These are phyloP conservation scores for Nyctalus aviator DNA, from an alignment of 2,797 vertebrate genomes.

Conservation along the genomic window DNA sequence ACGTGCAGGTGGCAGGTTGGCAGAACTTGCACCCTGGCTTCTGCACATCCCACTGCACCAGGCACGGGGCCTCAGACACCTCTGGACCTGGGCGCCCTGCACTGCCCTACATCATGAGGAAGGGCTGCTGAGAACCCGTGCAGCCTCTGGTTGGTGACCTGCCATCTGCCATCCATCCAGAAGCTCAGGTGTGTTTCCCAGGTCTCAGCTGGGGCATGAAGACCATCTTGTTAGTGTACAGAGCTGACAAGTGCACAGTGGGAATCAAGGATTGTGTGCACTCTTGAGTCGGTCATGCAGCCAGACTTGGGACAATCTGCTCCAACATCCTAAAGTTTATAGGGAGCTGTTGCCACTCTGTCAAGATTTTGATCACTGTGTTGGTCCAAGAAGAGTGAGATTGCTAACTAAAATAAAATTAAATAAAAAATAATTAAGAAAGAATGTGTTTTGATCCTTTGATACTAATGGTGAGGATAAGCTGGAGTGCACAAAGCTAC, in stretches of 20 bases:
- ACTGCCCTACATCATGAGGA: not conserved
- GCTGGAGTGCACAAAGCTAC: not conserved
- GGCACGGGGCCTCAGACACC: not conserved
- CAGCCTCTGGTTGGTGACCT: not conserved
- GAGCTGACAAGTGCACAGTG: not conserved
- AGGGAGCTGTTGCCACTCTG: not conserved
- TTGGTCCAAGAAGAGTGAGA: not conserved
- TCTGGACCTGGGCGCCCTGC: not conserved
- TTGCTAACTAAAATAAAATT: not conserved
- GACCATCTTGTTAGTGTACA: not conserved
- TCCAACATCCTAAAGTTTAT: not conserved
- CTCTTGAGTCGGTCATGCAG: not conserved
- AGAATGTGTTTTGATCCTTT: not conserved
- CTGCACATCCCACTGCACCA: not conserved
- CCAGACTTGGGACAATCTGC: not conserved
- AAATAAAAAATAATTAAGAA: not conserved
- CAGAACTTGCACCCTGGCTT: not conserved
- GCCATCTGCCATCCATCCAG: too few species aligned
- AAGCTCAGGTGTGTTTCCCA: not conserved
- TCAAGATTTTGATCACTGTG: not conserved
- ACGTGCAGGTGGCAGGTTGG: not conserved
- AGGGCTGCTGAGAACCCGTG: not conserved
- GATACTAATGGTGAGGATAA: too few species aligned
- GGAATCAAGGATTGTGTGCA: not conserved
- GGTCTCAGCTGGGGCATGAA: not conserved